Conservation (phyloP, 1,140 invertebrate genomes). For the Homalodisca vitripennis region DNA sequence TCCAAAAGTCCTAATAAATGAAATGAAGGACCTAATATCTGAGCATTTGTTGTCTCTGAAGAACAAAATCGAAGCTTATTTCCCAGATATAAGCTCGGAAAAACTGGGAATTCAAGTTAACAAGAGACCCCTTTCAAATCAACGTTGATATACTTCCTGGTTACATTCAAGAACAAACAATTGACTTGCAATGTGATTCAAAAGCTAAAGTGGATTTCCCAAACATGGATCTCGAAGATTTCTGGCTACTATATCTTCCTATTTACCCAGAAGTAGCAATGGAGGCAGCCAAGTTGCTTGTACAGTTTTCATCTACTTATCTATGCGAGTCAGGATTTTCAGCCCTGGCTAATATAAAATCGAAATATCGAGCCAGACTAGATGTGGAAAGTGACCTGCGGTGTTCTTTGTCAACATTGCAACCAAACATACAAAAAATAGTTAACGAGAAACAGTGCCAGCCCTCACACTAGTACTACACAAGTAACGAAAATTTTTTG, state of each 20-base stretch:
- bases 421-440: slow-evolving; percentile 29
- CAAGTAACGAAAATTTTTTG: background rate
- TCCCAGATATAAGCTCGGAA: slow-evolving; percentile 28
- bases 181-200: slow-evolving; percentile 15
- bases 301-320: slow-evolving; percentile 37
- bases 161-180: slow-evolving; percentile 18
- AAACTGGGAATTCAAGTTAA: slow-evolving; percentile 26
- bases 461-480: too few relatives aligned
- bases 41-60: slow-evolving; percentile 20
- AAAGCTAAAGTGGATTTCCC: slow-evolving; percentile 20
- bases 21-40: slow-evolving; percentile 14
- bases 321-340: slow-evolving; percentile 37
- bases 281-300: slow-evolving; percentile 28
- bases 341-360: slow-evolving; percentile 36
- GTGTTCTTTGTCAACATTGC: slow-evolving; percentile 31
- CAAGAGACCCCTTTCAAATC: slow-evolving; percentile 22
- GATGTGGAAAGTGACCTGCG: slow-evolving; percentile 29
- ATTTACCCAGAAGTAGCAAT: slow-evolving; percentile 28
- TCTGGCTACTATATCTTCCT: slow-evolving; percentile 28
- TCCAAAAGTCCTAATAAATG: slow-evolving; percentile 5
- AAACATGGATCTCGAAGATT: slow-evolving; percentile 25
- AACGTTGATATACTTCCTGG: slow-evolving; percentile 24
- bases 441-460: slow-evolving; percentile 35
- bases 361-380: slow-evolving; percentile 30
- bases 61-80: slow-evolving; percentile 23